These are phyloP conservation scores for Coptotermes formosanus DNA, from an alignment of 1,140 invertebrate genomes.

Conservation along the genomic window DNA sequence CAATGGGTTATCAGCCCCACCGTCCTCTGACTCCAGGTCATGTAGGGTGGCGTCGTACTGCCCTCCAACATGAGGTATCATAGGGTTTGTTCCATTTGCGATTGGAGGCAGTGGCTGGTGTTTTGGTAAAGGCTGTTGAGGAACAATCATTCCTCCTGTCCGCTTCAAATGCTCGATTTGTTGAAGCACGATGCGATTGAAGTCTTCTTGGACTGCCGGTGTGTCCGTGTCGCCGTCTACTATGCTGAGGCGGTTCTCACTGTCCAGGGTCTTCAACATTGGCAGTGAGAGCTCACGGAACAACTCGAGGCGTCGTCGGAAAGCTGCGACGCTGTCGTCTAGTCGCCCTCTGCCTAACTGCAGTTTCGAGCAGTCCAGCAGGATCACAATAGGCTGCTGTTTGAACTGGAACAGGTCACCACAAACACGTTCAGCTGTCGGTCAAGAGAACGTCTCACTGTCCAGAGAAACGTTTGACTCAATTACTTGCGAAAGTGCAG, in stretches of 20 bases:
- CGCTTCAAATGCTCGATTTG: slow-evolving; percentile 58
- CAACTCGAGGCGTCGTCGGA: slow-evolving; percentile 74
- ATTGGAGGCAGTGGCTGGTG: slow-evolving; percentile 31
- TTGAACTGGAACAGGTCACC: slow-evolving; percentile 58
- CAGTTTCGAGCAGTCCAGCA: slow-evolving; percentile 82
- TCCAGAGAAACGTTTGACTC: too few species aligned
- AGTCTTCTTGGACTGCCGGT: slow-evolving; percentile 62
- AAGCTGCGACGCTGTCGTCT: slow-evolving; percentile 82
- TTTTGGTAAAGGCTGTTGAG: slow-evolving; percentile 20
- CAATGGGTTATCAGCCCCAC: background rate
- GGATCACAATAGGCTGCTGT: slow-evolving; percentile 68
- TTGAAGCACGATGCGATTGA: slow-evolving; percentile 64
- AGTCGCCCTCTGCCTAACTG: slow-evolving; percentile 74
- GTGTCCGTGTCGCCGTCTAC: slow-evolving; percentile 81
- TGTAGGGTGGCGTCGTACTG: slow-evolving; percentile 35
- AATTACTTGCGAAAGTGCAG: too few species aligned
- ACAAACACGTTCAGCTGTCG: background rate
- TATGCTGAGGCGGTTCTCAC: slow-evolving; percentile 72
- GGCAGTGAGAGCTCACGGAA: slow-evolving; percentile 84
- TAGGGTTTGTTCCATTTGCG: slow-evolving; percentile 32
- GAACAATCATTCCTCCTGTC: slow-evolving; percentile 40
- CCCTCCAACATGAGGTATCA: background rate
- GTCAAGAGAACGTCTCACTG: too few species aligned
- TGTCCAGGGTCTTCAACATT: slow-evolving; percentile 81
- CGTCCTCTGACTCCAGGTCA: slow-evolving; percentile 36